These are phyloP conservation scores for Calephelis nemesis DNA, from an alignment of 1,140 invertebrate genomes.

Conservation along the genomic window DNA sequence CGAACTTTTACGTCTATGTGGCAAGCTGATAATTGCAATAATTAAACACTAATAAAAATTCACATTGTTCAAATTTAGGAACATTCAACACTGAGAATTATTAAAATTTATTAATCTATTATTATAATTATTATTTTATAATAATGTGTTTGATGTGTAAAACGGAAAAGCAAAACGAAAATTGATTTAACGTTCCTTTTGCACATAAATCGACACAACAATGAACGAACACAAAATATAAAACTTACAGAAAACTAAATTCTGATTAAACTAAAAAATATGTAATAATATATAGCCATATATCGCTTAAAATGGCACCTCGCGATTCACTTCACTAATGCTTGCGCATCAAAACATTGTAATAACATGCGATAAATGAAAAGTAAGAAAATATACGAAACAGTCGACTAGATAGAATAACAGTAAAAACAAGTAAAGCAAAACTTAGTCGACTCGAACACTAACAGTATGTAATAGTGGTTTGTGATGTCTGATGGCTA, in stretches of 20 bases:
- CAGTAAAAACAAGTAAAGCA: constrained; percentile 34
- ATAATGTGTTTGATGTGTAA: constrained; percentile 12
- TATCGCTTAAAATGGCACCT: constrained; percentile 69
- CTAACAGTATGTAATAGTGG: constrained; percentile 30
- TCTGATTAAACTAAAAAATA: constrained; percentile 62
- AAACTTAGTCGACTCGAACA: constrained; percentile 41
- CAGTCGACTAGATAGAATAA: constrained; percentile 50
- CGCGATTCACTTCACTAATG: constrained; percentile 59
- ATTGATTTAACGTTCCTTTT: constrained; percentile 39
- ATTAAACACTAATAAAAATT: constrained; percentile 61
- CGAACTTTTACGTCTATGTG: constrained; percentile 56
- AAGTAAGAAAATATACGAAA: constrained; percentile 35
- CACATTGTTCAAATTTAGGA: constrained; percentile 76
- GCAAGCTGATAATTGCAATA: constrained; percentile 64
- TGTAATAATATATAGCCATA: constrained; percentile 64
- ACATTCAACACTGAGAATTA: constrained; percentile 77
- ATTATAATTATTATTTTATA: constrained; percentile 29
- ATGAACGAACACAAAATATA: constrained; percentile 69
- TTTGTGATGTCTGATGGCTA: constrained; percentile 33
- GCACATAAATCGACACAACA: constrained; percentile 43
- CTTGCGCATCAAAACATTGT: constrained; percentile 42
- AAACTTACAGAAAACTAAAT: constrained; percentile 59
- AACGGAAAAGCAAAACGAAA: constrained; percentile 26
- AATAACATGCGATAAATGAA: constrained; percentile 36
- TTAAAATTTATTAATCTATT: constrained; percentile 72